Conservation (phyloP, 2,797 vertebrate species). For the Rallus crepitans region DNA sequence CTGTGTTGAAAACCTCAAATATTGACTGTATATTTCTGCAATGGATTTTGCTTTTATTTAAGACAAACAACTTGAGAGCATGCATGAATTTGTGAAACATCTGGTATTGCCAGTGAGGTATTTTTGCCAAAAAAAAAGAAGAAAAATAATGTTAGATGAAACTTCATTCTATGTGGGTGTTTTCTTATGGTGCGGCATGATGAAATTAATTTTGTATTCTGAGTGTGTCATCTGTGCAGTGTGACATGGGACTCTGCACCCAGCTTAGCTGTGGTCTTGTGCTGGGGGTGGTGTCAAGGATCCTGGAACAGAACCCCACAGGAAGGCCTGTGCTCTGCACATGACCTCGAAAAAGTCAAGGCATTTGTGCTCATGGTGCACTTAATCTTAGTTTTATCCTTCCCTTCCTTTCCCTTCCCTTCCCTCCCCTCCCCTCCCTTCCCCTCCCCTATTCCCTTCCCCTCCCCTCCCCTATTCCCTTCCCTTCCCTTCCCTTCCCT, state of each 20-base stretch:
- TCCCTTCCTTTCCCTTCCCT: too few relatives aligned
- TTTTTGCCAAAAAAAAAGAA: conserved; percentile 8
- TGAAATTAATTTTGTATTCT: conserved; percentile 40
- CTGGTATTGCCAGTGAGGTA: conserved; percentile 23
- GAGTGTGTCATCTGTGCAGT: conserved; percentile 28
- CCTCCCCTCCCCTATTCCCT: too few relatives aligned
- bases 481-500: too few relatives aligned
- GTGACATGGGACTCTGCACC: not conserved
- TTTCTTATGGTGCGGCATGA: conserved; percentile 37
- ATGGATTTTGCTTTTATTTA: not conserved
- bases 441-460: too few relatives aligned
- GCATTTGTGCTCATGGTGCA: not conserved
- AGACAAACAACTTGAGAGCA: conserved; percentile 7
- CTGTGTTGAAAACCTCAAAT: conserved; percentile 4
- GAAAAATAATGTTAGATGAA: conserved; percentile 44
- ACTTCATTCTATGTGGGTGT: conserved; percentile 53
- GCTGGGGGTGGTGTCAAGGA: not conserved
- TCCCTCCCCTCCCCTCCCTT: too few relatives aligned
- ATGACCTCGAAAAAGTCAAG: not conserved
- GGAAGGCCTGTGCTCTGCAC: not conserved
- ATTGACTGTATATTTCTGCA: not conserved
- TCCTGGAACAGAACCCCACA: not conserved
- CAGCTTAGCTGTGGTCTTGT: not conserved
- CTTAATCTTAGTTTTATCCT: not conserved
- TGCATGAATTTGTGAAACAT: conserved; percentile 24